These are phyloP conservation scores for Crambe crambe DNA, from an alignment of 37 sponge, comb jelly and placozoan genomes.

Conservation along the genomic window DNA sequence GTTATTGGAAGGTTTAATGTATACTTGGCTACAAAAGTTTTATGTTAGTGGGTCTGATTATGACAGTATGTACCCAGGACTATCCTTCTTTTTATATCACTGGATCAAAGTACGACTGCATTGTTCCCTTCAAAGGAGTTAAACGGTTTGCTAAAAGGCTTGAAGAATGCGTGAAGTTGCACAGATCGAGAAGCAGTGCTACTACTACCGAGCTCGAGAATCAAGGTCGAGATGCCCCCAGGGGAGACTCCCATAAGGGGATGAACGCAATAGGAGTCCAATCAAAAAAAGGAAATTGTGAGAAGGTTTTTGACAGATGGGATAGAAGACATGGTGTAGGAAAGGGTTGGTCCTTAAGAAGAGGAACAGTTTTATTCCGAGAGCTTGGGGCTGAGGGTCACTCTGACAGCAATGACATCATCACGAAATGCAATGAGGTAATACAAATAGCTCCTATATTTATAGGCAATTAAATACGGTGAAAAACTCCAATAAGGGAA, in stretches of 20 bases:
- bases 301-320: too few relatives aligned
- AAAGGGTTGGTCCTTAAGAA: neutral
- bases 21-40: too few relatives aligned
- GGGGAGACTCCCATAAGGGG: too few relatives aligned
- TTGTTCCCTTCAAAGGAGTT: conserved; percentile 27
- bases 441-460: neutral
- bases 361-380: neutral
- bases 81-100: conserved; percentile 35
- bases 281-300: neutral
- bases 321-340: too few relatives aligned
- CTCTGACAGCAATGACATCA: neutral
- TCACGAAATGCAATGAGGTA: neutral
- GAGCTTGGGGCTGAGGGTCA: neutral
- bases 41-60: too few relatives aligned
- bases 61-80: neutral
- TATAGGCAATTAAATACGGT: too few relatives aligned
- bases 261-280: too few relatives aligned
- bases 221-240: too few relatives aligned
- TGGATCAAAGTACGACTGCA: conserved; percentile 18
- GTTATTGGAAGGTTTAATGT: neutral
- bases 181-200: neutral
- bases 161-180: neutral
- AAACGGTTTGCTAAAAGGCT: conserved; percentile 12
- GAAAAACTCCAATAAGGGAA: too few relatives aligned
- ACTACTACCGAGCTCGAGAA: neutral